A percentile compares a stretch with the other conserved stretches of the same genome.
These are phyloP conservation scores for Eupelmus urozonus DNA, from an alignment of 2,888 invertebrate species.

Conservation along the genomic window DNA sequence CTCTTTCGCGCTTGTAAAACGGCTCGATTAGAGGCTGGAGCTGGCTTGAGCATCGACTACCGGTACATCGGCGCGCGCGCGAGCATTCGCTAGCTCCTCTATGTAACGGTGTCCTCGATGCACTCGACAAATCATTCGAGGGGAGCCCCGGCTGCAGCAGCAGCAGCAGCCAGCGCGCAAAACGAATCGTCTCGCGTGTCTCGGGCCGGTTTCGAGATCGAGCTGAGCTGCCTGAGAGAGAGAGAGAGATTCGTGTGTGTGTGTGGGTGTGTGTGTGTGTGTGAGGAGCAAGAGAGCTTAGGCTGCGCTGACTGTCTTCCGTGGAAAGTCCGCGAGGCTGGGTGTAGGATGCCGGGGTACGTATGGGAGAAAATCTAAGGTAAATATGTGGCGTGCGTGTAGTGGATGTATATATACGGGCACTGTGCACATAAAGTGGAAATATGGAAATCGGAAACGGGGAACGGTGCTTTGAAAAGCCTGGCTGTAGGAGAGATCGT, in stretches of 20 bases:
- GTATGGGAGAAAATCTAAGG: too few relatives aligned
- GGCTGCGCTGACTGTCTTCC: conserved; percentile 20
- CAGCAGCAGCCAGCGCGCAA: conserved; percentile 34
- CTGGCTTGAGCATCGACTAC: conserved; percentile 62
- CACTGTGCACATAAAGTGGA: too few relatives aligned
- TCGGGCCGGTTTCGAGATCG: conserved; percentile 55
- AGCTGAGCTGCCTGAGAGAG: conserved; percentile 15
- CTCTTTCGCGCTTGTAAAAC: conserved; percentile 53
- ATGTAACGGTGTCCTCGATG: conserved; percentile 67
- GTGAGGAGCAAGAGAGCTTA: too few relatives aligned
- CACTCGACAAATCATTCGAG: conserved; percentile 70
- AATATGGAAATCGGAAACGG: too few relatives aligned
- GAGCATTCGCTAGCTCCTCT: conserved; percentile 9
- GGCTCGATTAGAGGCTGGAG: conserved; percentile 64
- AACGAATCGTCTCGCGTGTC: conserved; percentile 56
- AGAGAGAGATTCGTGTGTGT: background rate
- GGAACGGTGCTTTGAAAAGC: too few relatives aligned
- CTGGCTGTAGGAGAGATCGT: too few relatives aligned
- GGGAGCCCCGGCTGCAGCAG: conserved; percentile 2
- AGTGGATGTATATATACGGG: too few relatives aligned
- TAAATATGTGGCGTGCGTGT: too few relatives aligned
- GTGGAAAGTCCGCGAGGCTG: too few relatives aligned
- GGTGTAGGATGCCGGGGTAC: too few relatives aligned
- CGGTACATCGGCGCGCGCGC: conserved; percentile 63
- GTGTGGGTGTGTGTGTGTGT: background rate